Base-by-base conservation (phyloP, 2,113 vertebrate species). In the Paraplagusia blochii region DNA sequence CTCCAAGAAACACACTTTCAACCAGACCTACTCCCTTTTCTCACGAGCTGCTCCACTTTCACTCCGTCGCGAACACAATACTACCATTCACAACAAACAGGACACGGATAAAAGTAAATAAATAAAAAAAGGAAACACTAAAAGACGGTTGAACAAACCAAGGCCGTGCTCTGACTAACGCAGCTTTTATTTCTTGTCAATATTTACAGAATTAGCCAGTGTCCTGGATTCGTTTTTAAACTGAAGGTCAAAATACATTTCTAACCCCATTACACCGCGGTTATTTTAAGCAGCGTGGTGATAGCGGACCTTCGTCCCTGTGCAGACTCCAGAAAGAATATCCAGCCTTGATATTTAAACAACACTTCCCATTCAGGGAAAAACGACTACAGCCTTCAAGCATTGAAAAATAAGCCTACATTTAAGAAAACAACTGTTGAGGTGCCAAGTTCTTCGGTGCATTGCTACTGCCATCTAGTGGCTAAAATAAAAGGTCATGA, bases 1-100 rank as follows among this genome's bases (percentile, higher is more conserved):
- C 91, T 91, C 90, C 89, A 92, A 79, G 79, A 90, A 88, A 88
- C 87, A 78, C 68, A 65, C 56, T 79, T 82, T 60, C 16, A 65
- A 69, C 17, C 61, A 65, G 58, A 69, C 68, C 40, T 11, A 68
- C 67, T 76, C 66, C 63, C 73, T 72, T 71, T 50, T 66, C 62
- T 44, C 15, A 66, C 29, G 7, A 65, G 62, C 68, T 53, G 72
- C 75, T 80, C 80, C 66, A 75, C 71, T 80, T 77, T 60, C 33
- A 11, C 70, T 60, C 60, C 35, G 55, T 55, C 16, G 60, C 50
- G 52, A 52, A 33, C 58, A 80, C 60, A 83, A 64, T 77, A 18
- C 50, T 63, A 44, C 66, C 78, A 71, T 82, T 82, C 65, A 74
- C 22, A 51, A 65, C 52, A 47, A 58, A 57, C 42, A 63, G 43